These are phyloP conservation scores for Puntigrus tetrazona DNA, from an alignment of 2,113 vertebrate genomes.

Conservation along the genomic window DNA sequence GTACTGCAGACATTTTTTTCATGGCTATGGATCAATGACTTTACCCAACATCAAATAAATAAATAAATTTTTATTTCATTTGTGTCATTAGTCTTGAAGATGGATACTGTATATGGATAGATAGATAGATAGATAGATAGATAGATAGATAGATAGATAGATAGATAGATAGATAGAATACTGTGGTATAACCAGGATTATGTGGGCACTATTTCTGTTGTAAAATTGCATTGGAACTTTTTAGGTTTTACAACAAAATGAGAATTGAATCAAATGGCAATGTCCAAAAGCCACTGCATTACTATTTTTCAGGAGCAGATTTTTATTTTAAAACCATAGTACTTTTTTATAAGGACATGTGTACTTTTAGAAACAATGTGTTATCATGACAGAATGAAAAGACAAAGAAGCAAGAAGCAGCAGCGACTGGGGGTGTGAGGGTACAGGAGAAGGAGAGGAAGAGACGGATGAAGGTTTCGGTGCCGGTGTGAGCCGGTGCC, in stretches of 20 bases:
- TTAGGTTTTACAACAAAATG: constrained; percentile 1
- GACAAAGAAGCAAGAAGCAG: constrained; percentile 19
- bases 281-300: not conserved
- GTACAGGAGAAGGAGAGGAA: constrained; percentile 20
- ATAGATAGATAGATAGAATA: not conserved
- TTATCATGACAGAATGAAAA: not conserved
- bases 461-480: constrained; percentile 42
- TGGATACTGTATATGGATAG: too few relatives aligned
- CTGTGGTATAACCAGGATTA: not conserved
- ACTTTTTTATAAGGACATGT: not conserved
- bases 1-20: too few relatives aligned
- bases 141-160: too few relatives aligned
- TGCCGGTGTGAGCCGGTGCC: constrained; percentile 39
- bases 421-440: not conserved
- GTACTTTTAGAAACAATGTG: not conserved
- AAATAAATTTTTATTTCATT: too few relatives aligned
- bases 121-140: too few relatives aligned
- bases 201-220: not conserved
- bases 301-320: not conserved
- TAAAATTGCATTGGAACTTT: not conserved
- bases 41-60: too few relatives aligned
- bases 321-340: not conserved
- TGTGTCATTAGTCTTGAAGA: too few relatives aligned
- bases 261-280: not conserved
- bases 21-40: too few relatives aligned